Base-by-base conservation (phyloP, 2,797 vertebrate species). In the Chiroxiphia lanceolata region DNA sequence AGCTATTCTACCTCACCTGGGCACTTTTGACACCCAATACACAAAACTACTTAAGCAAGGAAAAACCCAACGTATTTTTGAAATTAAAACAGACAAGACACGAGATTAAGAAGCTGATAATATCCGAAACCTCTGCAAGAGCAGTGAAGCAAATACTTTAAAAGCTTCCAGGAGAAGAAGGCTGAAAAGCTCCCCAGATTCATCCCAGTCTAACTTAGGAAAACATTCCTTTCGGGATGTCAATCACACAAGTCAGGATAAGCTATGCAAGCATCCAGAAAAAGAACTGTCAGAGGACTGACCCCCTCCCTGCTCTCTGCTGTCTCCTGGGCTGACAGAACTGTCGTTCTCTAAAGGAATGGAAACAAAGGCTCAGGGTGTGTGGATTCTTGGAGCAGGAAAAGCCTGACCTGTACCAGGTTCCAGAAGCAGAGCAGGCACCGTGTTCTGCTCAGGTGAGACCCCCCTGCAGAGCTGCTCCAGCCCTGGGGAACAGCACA, bases 41-140 rank as follows among this genome's bases (percentile, higher is more conserved):
- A 63, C n/a, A 45, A 61, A 85, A 64, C 5, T n/a, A 53, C 50
- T 65, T 47, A n/a, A 54, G 5, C 5, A 38, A 45, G 72, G 25
- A 22, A 78, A 6, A 2, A 4, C 0, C 3, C 6, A 51, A 4
- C 0, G 0, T 21, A 27, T 45, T 74, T 80, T 60, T 76, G 6
- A 36, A 70, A 89, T 44, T 38, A 59, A 71, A 76, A 4, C 15
- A 79, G 38, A 40, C 5, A 63, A 47, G 22, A 36, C 2, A n/a
- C 1, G 44, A 67, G 31, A 59, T 6, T 22, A 45, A 64, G 38
- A 59, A 4, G 11, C 15, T 81, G 45, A 40, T 65, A 78, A 54
- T 7, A 54, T 11, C 19, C 48, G 57, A 80, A 83, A 22, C 7
- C 10, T 70, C 47, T 80, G 8, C 42, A 68, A 42, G 36, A 33